Base-by-base conservation (phyloP, 2,113 vertebrate species). In the Myocastor coypus region DNA sequence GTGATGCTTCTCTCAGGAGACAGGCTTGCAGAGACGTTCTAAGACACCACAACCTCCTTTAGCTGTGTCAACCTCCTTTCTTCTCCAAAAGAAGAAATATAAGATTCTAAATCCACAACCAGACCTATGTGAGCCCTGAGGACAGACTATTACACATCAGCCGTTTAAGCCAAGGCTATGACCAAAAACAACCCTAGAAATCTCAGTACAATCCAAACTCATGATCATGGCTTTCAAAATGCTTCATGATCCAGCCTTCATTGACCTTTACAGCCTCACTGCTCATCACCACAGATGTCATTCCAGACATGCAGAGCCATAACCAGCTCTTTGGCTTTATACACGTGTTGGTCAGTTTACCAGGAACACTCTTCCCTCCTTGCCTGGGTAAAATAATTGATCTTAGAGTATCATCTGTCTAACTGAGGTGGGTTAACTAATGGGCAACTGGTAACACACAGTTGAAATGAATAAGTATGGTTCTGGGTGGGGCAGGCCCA, bases 1-100 rank as follows among this genome's bases (percentile, higher is more conserved):
- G 6, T 0, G 9, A 42, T 3, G 2, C 1, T 81, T 19, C 14
- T 82, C 37, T 83, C 10, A 1, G 0, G 0, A 63, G 68, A 1
- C 42, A 28, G 7, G 32, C 40, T 55, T 86, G 3, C 1, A 32
- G 22, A 3, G 19, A 68, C 10, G 28, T 75, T 94, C 57, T 5
- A 89, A 87, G 57, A 82, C 20, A 85, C 6, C 28, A 83, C 13
- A 59, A 24, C 5, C 13, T 78, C 24, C 7, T 46, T 83, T 64
- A 10, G 24, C 50, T 80, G 73, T 80, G 28, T 59, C 82, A 57
- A 57, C 14, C 55, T 57, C 55, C 2, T 57, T 19, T 57, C 16
- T 57, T 19, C 80, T 83, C 37, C 73, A n/a, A 71, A 17, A 68
- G 28, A 71, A 81, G 30, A 89, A 77, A 5, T 50, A 1, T 17